phyloP scores from a whole-genome alignment of 2,113 vertebrate genomes.

The Cyphomyrus discorhynchus region DNA sequence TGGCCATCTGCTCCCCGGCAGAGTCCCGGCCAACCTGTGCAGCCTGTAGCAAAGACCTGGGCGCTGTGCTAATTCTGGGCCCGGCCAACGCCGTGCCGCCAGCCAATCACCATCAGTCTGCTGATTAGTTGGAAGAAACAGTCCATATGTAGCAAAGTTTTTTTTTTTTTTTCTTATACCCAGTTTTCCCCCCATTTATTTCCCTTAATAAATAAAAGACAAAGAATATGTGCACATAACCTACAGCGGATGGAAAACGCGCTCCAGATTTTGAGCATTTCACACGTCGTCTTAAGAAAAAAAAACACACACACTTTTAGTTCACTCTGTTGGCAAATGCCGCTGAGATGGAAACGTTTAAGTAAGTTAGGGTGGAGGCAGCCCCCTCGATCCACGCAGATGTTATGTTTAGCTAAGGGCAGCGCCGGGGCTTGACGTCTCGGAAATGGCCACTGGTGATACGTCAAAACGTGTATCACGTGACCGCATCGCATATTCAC shows the following conservation, averaged over 20 bases:
- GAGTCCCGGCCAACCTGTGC: conserved; percentile 98
- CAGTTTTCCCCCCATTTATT: conserved; percentile 18
- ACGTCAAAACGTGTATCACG: background rate
- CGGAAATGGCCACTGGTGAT: background rate
- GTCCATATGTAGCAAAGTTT: conserved; percentile 99
- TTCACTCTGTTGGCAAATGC: background rate
- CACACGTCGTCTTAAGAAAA: background rate
- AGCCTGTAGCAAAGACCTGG: conserved; percentile 99
- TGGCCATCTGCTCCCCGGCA: conserved; percentile 99
- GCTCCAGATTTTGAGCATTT: background rate
- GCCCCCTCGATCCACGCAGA: background rate
- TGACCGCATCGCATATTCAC: background rate
- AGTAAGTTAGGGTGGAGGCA: background rate
- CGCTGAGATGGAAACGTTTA: background rate
- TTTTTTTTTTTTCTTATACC: conserved; percentile 66
- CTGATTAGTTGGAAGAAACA: conserved; percentile 98
- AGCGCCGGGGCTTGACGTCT: background rate
- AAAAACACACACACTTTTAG: background rate
- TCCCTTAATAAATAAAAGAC: conserved; percentile 10
- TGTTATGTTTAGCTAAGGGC: background rate
- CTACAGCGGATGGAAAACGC: background rate
- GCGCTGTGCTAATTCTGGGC: conserved; percentile 86
- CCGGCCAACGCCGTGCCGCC: conserved; percentile 82
- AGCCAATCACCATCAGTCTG: conserved; percentile 96
- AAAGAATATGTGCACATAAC: conserved; percentile 44